phyloP scores from a whole-genome alignment of 2,888 invertebrate genomes.

The Lasioglossum vierecki region DNA sequence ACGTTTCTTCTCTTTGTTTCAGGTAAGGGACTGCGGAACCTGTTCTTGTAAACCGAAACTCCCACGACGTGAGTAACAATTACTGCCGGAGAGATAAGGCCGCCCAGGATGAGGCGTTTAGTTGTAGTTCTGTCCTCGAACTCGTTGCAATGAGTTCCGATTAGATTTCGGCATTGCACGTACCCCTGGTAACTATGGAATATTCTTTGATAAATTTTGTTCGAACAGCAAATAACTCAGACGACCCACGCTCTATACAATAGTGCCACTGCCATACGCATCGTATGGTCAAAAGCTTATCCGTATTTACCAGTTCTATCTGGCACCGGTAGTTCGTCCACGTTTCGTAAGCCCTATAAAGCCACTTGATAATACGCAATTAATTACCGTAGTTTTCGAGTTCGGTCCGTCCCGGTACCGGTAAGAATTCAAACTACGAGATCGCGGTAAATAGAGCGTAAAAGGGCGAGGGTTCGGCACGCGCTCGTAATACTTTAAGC shows the following conservation, averaged over 20 bases:
- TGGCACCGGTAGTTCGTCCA: background rate
- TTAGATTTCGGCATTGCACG: too few relatives aligned
- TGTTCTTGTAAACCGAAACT: background rate
- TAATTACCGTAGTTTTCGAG: slow-evolving; percentile 39
- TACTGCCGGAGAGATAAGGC: too few relatives aligned
- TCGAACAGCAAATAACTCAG: too few relatives aligned
- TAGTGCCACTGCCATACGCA: background rate
- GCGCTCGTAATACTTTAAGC: slow-evolving; percentile 67
- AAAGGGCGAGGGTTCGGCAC: slow-evolving; percentile 60
- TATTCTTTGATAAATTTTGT: too few relatives aligned
- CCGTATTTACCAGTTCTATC: slow-evolving; percentile 7
- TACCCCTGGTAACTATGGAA: too few relatives aligned
- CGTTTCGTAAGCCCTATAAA: background rate
- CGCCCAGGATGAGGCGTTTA: background rate
- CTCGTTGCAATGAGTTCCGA: background rate
- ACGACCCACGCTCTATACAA: too few relatives aligned
- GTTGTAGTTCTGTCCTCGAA: background rate
- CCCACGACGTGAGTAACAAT: background rate
- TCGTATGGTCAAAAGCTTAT: background rate
- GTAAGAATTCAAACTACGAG: slow-evolving; percentile 31
- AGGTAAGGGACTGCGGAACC: slow-evolving; percentile 20
- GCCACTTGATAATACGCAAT: background rate
- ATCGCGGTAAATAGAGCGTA: slow-evolving; percentile 45
- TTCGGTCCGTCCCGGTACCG: slow-evolving; percentile 15
- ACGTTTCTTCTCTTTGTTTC: slow-evolving; percentile 21